Conservation (phyloP, 1,140 invertebrate species). For the Polypedilum pembai region DNA sequence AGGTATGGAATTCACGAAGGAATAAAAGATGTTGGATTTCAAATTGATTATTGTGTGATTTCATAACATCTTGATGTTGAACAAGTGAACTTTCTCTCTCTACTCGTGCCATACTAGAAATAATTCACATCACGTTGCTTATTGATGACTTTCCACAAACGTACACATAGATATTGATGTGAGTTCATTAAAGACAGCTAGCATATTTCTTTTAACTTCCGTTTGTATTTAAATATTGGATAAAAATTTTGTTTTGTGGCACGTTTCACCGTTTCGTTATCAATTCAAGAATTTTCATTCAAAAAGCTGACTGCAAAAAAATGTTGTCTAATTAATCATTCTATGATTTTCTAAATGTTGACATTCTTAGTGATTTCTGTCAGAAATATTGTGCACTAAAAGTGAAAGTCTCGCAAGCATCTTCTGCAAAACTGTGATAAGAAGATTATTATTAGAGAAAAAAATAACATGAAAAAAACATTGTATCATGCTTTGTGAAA, state of each 20-base stretch:
- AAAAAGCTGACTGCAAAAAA: background rate
- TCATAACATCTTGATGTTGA: conserved; percentile 2
- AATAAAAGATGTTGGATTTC: conserved; percentile 24
- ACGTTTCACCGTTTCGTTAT: background rate
- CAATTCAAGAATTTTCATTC: background rate
- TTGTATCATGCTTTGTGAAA: no score
- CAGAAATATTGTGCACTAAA: background rate
- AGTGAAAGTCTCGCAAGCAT: background rate
- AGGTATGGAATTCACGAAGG: conserved; percentile 12
- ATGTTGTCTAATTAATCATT: background rate
- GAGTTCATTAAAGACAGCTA: conserved; percentile 6
- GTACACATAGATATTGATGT: background rate
- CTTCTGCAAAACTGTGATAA: conserved; percentile 17
- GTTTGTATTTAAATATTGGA: background rate
- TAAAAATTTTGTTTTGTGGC: no score
- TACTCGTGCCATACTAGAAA: background rate
- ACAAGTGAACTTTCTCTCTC: background rate
- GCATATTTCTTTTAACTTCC: background rate
- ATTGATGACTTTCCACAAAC: conserved; percentile 21
- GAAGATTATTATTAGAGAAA: conserved; percentile 19
- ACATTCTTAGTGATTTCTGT: background rate
- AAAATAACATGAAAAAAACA: no score
- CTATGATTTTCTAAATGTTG: background rate
- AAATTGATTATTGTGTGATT: conserved; percentile 23
- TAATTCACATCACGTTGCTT: conserved; percentile 22